Base-by-base conservation (phyloP, 2,113 vertebrate genomes). In the Eonycteris spelaea region DNA sequence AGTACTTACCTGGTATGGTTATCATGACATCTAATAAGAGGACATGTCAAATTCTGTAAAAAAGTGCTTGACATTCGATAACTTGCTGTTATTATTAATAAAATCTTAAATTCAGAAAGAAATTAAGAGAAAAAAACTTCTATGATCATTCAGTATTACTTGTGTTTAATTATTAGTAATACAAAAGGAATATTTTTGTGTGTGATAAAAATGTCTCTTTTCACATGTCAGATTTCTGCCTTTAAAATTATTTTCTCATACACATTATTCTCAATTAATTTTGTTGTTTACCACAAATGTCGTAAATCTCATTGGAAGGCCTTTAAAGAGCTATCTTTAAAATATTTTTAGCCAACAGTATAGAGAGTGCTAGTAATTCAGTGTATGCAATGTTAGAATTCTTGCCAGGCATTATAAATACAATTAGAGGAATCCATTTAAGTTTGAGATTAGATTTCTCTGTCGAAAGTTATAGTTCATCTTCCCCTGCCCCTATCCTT, bases 251-350 rank as follows among this genome's bases (percentile, higher is more conserved):
- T 86, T 86, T 91, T 79, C 19, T 48, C 26, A 65, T 30, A 80
- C 33, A 53, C 24, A n/a, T 95, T 95, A 94, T 86, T 97, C 83
- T 88, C 92, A 88, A 90, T 95, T 92, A 59, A 88, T 92, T 89
- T 61, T 93, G 86, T 86, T 96, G 15, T 33, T 90, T 78, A 86
- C 55, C 86, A 53, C 95, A 94, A 97, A 90, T 86, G 71, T 19
- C 45, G 59, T 55, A 86, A 33, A 87, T 96, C 43, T 90, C 38
- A 94, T 91, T 43, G 68, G n/a, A 95, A 87, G 86, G 30, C 35
- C 94, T 97, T 93, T 94, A 90, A 96, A 87, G 87, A 8, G 11
- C 7, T 92, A 65, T 63, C 43, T 92, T 96, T 24, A 94, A 86
- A 95, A 75, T 24, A 63, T 68, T 84, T 95, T 83, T 33, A 85